phyloP scores from a whole-genome alignment of 2,113 vertebrate genomes.

The Anser brachyrhynchus region DNA sequence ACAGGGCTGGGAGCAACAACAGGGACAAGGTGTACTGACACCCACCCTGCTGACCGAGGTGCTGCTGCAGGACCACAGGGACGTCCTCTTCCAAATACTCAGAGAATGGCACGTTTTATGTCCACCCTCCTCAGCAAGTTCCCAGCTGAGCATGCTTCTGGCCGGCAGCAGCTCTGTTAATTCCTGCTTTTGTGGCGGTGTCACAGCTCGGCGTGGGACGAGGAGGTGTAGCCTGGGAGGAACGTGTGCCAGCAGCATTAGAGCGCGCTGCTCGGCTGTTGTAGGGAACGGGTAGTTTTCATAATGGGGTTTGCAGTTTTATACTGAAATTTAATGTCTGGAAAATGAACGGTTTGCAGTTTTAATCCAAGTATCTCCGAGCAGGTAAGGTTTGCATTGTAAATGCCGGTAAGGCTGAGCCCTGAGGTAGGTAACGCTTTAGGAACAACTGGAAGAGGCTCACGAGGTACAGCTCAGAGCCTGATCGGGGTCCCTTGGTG shows the following conservation, averaged over 20 bases:
- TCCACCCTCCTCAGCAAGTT: neutral
- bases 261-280: neutral
- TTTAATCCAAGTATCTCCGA: neutral
- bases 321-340: slow-evolving; percentile 22
- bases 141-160: neutral
- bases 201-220: neutral
- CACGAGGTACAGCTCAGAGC: neutral
- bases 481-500: neutral
- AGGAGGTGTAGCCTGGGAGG: slow-evolving; percentile 10
- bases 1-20: neutral
- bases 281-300: slow-evolving; percentile 2
- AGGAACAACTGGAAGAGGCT: neutral
- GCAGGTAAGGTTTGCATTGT: neutral
- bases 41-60: neutral
- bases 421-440: neutral
- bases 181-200: neutral
- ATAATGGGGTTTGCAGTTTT: slow-evolving; percentile 18
- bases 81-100: neutral
- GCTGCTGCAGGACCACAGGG: neutral
- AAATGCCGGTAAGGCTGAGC: neutral
- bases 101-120: neutral
- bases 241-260: neutral
- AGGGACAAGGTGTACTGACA: neutral
- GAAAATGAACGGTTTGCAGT: neutral
- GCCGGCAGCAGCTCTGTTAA: slow-evolving; percentile 12